A percentile compares a stretch with the other conserved stretches of the same genome.
phyloP scores from a whole-genome alignment of 2,113 vertebrate genomes.

The Sturnira hondurensis region DNA sequence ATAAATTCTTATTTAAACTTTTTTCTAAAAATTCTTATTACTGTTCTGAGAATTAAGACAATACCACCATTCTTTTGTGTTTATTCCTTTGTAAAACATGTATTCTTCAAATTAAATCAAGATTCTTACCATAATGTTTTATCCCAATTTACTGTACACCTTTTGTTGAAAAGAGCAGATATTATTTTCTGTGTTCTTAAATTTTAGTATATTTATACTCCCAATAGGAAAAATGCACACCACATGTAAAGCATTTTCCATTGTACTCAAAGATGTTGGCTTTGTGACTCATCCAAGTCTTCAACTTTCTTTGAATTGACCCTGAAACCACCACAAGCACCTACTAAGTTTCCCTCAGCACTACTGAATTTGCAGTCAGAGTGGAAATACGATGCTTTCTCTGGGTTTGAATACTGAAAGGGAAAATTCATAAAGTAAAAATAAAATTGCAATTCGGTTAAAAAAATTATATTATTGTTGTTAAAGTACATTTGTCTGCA shows the following conservation, averaged over 20 bases:
- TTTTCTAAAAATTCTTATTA: not conserved
- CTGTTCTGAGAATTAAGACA: not conserved
- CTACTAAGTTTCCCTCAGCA: constrained; percentile 22
- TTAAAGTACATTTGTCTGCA: too few species aligned
- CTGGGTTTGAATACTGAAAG: constrained; percentile 29
- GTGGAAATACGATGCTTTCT: constrained; percentile 36
- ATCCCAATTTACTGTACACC: not conserved
- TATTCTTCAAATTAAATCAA: constrained; percentile 7
- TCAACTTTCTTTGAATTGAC: constrained; percentile 48
- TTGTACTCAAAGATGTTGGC: constrained; percentile 10
- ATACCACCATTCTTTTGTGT: not conserved
- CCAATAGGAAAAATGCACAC: not conserved
- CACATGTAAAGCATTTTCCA: constrained; percentile 45
- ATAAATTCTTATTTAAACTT: not conserved
- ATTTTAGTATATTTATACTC: not conserved
- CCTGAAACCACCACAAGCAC: constrained; percentile 21
- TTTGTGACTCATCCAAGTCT: constrained; percentile 39
- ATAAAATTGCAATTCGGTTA: not conserved
- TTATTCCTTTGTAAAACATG: not conserved
- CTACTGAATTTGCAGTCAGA: constrained; percentile 24
- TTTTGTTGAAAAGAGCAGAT: not conserved
- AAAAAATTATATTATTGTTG: too few species aligned
- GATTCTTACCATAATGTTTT: not conserved
- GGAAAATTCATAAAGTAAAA: constrained; percentile 33
- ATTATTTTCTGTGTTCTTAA: constrained; percentile 24